These are phyloP conservation scores for Thera britannica DNA, from an alignment of 2,888 invertebrate genomes.

Conservation along the genomic window DNA sequence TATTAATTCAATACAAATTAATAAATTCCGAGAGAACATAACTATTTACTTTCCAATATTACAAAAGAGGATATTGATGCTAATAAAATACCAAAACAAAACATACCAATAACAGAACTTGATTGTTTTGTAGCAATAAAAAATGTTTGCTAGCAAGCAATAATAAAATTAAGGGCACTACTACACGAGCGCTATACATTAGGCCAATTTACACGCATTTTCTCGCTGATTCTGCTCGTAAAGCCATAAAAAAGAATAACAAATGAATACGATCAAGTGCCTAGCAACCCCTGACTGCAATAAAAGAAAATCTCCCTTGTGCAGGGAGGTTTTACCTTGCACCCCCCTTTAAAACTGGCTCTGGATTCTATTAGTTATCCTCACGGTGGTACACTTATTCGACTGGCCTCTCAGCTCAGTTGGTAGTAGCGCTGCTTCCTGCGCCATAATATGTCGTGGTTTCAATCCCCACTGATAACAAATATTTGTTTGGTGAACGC, in stretches of 20 bases:
- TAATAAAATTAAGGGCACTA: conserved; percentile 8
- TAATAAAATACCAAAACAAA: background rate
- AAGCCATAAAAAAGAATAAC: conserved; percentile 30
- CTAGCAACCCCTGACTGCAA: conserved; percentile 23
- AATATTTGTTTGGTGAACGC: too few relatives aligned
- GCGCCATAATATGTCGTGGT: too few relatives aligned
- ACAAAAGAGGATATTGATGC: background rate
- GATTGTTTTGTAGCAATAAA: background rate
- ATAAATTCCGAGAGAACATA: background rate
- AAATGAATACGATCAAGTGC: conserved; percentile 32
- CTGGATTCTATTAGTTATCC: background rate
- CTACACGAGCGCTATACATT: conserved; percentile 11
- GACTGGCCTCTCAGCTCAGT: too few relatives aligned
- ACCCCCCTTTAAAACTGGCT: conserved; percentile 19
- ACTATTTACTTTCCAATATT: background rate
- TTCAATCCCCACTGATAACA: too few relatives aligned
- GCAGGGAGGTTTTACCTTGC: conserved; percentile 21
- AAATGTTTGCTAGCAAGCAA: background rate
- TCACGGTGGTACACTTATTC: conserved; percentile 3
- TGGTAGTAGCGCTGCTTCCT: too few relatives aligned
- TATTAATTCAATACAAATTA: background rate
- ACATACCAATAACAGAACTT: background rate
- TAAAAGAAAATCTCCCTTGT: conserved; percentile 22
- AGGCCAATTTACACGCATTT: conserved; percentile 25
- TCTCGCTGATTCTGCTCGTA: conserved; percentile 14